Conservation (phyloP, 2,113 vertebrate species). For the Lepisosteus osseus region DNA sequence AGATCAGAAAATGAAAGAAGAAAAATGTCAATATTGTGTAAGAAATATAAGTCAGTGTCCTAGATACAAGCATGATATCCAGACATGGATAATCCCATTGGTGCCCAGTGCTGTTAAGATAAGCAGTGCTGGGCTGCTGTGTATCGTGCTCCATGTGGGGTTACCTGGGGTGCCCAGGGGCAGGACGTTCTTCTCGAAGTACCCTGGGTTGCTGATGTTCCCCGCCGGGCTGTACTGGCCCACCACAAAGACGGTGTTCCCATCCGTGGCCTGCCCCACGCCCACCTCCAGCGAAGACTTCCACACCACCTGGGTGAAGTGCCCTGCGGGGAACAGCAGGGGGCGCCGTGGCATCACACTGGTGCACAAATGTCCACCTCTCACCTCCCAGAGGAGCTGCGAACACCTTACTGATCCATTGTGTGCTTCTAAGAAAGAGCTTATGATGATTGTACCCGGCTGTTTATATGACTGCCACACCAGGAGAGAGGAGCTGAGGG, state of each 20-base stretch:
- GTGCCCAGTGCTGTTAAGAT: not conserved
- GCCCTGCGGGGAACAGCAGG: conserved; percentile 41
- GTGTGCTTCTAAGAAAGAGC: no score
- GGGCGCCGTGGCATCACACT: not conserved
- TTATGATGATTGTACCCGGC: no score
- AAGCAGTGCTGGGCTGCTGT: not conserved
- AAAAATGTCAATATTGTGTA: no score
- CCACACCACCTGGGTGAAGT: conserved; percentile 67
- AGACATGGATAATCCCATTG: no score
- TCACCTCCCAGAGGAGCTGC: no score
- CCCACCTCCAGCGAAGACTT: conserved; percentile 49
- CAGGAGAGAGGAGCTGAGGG: no score
- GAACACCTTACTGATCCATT: no score
- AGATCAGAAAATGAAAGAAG: no score
- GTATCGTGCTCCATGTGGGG: not conserved
- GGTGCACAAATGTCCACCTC: not conserved
- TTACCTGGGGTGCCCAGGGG: conserved; percentile 30
- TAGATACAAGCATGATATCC: no score
- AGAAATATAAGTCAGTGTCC: no score
- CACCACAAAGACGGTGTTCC: conserved; percentile 41
- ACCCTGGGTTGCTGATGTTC: conserved; percentile 34
- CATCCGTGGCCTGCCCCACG: conserved; percentile 44
- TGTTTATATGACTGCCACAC: no score
- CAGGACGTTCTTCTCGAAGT: conserved; percentile 48
- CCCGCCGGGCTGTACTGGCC: conserved; percentile 56